Conservation (phyloP, 2,797 vertebrate genomes). For the Acrossocheilus wenchowensis region DNA sequence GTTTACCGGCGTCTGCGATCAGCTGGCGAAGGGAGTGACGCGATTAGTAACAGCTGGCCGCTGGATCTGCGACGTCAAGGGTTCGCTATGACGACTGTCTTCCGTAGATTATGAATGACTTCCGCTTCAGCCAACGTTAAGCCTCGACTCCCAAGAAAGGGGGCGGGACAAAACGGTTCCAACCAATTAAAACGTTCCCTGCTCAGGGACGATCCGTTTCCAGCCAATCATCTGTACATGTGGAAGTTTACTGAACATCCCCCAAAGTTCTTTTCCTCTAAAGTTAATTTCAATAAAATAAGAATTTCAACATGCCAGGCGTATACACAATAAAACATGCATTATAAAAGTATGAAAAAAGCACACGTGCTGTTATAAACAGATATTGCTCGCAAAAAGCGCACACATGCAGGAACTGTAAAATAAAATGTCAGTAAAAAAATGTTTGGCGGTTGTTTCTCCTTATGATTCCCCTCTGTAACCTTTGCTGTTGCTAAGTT, state of each 20-base stretch:
- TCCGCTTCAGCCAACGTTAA: conserved; percentile 27
- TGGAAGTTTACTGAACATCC: conserved; percentile 49
- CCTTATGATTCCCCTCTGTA: conserved; percentile 24
- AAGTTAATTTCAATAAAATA: not conserved
- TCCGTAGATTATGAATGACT: conserved; percentile 28
- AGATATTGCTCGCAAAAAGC: not conserved
- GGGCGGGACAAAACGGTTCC: conserved; percentile 7
- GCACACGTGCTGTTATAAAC: not conserved
- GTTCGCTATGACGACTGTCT: conserved; percentile 68
- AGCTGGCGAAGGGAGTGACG: conserved; percentile 91
- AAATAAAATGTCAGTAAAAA: conserved; percentile 1
- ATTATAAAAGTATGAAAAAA: not conserved
- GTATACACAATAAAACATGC: not conserved
- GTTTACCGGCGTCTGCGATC: conserved; percentile 80
- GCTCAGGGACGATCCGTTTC: conserved; percentile 28
- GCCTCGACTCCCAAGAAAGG: not conserved
- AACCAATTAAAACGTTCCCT: conserved; percentile 27
- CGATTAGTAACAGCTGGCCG: conserved; percentile 69
- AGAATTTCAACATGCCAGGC: not conserved
- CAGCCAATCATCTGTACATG: conserved; percentile 48
- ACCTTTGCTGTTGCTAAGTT: conserved; percentile 58
- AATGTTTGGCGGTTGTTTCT: conserved; percentile 18
- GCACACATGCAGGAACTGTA: not conserved
- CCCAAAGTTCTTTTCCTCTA: conserved; percentile 28
- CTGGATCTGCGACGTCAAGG: conserved; percentile 73